Percentiles rank a stretch among this genome's conserved stretches.
Evolutionary conservation across 2,888 invertebrate genomes (phyloP).

Genomic region (Automeris io): DNA sequence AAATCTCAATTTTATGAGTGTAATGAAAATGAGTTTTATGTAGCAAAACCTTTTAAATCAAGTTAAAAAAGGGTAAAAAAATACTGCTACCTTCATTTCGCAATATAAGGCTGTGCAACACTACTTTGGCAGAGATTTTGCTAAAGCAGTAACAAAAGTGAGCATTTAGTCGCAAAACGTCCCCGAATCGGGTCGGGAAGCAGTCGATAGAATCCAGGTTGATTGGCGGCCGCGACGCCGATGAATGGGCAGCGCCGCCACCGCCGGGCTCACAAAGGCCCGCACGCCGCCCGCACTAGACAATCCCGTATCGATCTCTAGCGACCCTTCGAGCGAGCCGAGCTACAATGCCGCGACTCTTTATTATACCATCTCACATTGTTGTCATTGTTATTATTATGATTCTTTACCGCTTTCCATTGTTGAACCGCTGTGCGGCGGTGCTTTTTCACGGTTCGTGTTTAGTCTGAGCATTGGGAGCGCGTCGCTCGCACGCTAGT

Average conservation of each 20-base stretch:
- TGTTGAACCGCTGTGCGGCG: constrained; percentile 76
- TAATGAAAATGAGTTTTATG: no score
- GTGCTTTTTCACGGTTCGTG: constrained; percentile 76
- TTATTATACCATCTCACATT: constrained; percentile 78
- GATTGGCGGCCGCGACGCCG: constrained; percentile 48
- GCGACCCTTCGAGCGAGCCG: constrained; percentile 74
- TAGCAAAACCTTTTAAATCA: no score
- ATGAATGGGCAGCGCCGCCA: constrained; percentile 44
- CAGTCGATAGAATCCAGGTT: constrained; percentile 31
- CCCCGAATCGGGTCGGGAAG: constrained; percentile 10
- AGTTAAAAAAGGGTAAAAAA: no score
- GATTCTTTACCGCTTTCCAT: constrained; percentile 78
- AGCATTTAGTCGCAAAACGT: no score
- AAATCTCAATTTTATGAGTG: no score
- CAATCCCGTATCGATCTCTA: constrained; percentile 73
- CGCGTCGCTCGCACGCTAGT: constrained; percentile 73
- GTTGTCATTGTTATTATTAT: constrained; percentile 78
- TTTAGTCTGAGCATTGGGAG: constrained; percentile 76
- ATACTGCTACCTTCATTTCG: no score
- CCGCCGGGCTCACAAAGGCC: constrained; percentile 51
- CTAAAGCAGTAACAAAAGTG: no score
- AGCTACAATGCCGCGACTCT: constrained; percentile 74
- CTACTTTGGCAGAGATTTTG: no score
- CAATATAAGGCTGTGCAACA: no score
- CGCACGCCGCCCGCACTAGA: constrained; percentile 69